Conservation (phyloP, 2,113 vertebrate species). For the Phaethon lepturus region DNA sequence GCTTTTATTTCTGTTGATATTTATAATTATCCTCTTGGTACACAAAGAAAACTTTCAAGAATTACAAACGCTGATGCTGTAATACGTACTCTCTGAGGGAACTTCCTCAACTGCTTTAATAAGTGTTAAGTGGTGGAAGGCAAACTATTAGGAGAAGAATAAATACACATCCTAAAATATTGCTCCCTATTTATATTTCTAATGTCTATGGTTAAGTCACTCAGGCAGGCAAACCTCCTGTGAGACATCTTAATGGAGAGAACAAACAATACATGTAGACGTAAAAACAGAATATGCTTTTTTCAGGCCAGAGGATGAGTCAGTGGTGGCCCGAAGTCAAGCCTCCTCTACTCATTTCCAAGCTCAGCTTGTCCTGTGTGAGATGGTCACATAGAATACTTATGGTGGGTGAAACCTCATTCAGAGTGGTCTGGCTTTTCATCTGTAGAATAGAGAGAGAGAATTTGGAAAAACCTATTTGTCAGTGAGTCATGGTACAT, state of each 20-base stretch:
- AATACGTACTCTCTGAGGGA: neutral
- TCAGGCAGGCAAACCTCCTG: neutral
- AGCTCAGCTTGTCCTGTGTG: neutral
- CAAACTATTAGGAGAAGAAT: neutral
- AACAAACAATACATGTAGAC: neutral
- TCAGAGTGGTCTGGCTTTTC: neutral
- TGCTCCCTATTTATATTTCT: neutral
- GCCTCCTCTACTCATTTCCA: fast-evolving
- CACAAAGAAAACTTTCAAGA: neutral
- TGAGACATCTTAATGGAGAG: neutral
- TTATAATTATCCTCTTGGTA: neutral
- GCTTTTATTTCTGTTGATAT: neutral
- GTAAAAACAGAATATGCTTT: neutral
- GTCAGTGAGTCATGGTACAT: neutral
- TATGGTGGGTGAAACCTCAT: neutral
- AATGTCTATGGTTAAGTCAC: neutral
- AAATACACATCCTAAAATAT: neutral
- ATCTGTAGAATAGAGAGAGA: neutral
- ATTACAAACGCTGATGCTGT: neutral
- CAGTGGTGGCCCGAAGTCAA: neutral
- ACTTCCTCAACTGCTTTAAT: neutral
- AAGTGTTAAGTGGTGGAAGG: neutral
- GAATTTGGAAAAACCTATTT: neutral
- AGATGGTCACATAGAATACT: neutral
- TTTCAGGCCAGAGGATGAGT: neutral